phyloP scores from a whole-genome alignment of 2,113 vertebrate genomes.

The Cyphomyrus discorhynchus region DNA sequence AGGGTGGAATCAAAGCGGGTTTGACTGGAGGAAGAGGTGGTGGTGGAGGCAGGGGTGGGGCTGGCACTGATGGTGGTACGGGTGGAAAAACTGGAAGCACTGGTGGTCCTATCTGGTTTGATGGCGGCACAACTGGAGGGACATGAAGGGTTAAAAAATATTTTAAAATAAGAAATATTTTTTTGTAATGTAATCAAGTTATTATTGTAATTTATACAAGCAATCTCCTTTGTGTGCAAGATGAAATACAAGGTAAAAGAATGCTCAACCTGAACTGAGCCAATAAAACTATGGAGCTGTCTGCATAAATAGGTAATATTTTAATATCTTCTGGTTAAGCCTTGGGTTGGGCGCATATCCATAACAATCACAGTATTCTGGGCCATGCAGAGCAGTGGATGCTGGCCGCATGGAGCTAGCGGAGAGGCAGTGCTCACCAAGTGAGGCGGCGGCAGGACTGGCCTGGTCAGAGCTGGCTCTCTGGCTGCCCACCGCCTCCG shows the following conservation, averaged over 20 bases:
- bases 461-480: not conserved
- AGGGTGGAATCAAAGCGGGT: not conserved
- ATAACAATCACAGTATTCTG: not conserved
- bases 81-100: not conserved
- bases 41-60: not conserved
- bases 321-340: not conserved
- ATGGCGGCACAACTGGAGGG: not conserved
- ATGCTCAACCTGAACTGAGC: not conserved
- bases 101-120: not conserved
- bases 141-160: not conserved
- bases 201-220: not conserved
- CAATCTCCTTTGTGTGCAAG: not conserved
- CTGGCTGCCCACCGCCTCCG: not conserved
- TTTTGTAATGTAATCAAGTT: not conserved
- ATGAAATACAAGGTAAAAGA: not conserved
- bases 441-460: not conserved
- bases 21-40: not conserved
- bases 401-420: no score
- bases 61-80: not conserved
- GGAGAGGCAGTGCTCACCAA: not conserved
- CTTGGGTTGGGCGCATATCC: not conserved
- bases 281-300: not conserved
- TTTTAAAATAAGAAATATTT: not conserved
- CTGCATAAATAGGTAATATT: not conserved
- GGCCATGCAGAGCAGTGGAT: no score